These are phyloP conservation scores for Orchestia grillus DNA, from an alignment of 1,140 invertebrate species.

Conservation along the genomic window DNA sequence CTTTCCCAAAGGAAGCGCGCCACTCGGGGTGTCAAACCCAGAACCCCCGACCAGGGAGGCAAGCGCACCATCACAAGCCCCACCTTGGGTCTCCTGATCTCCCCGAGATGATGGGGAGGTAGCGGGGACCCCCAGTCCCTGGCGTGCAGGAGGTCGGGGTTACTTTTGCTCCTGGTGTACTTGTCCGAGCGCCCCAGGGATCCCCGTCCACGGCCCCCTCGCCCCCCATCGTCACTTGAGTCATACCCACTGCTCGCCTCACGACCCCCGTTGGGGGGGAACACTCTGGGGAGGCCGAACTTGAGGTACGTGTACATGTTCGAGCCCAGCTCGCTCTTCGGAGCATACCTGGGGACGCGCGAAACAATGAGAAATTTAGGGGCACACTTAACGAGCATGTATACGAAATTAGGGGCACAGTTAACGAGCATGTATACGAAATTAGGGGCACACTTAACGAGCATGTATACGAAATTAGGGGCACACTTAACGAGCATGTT, in stretches of 20 bases:
- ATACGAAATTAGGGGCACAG: too few relatives aligned
- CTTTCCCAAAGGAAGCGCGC: too few relatives aligned
- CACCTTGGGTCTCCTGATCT: conserved; percentile 61
- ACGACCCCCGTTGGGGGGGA: conserved; percentile 82
- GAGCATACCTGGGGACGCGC: conserved; percentile 70
- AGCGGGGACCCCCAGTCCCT: conserved; percentile 60
- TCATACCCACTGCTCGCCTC: conserved; percentile 89
- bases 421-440: too few relatives aligned
- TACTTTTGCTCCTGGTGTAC: conserved; percentile 65
- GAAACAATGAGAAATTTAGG: not conserved
- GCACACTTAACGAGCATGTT: too few relatives aligned
- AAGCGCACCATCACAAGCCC: too few relatives aligned
- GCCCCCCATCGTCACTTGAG: conserved; percentile 78
- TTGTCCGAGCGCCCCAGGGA: conserved; percentile 59
- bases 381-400: too few relatives aligned
- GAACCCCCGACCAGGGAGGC: not conserved
- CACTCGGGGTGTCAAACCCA: too few relatives aligned
- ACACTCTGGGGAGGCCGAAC: conserved; percentile 90
- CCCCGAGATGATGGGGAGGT: conserved; percentile 28
- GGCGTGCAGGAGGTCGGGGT: conserved; percentile 66
- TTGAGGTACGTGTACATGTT: conserved; percentile 95
- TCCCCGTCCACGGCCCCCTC: conserved; percentile 32
- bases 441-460: too few relatives aligned
- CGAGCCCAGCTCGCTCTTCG: conserved; percentile 84
- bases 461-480: too few relatives aligned